These are phyloP conservation scores for Drosophila borborema DNA, from an alignment of 2,888 invertebrate species.

Conservation along the genomic window DNA sequence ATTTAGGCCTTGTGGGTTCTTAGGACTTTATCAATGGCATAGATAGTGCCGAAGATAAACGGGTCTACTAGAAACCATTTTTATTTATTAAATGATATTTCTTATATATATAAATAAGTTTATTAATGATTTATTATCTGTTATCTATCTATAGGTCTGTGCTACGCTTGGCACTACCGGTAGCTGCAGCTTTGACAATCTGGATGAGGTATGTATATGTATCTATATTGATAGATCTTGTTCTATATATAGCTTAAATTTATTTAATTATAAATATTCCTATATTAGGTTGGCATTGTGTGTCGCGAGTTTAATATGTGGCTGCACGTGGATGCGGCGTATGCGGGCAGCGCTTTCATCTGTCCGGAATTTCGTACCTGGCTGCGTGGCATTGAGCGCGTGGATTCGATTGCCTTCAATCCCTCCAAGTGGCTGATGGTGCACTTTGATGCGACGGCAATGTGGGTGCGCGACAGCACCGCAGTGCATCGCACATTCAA, in stretches of 20 bases:
- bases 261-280: background rate
- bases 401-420: constrained; percentile 98
- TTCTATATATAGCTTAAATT: background rate
- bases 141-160: constrained; percentile 89
- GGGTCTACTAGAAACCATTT: background rate
- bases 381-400: constrained; percentile 95
- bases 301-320: constrained; percentile 94
- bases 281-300: constrained; percentile 86
- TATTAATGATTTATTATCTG: background rate
- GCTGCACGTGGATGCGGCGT: constrained; percentile 99
- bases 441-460: constrained; percentile 99
- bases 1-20: background rate
- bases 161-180: constrained; percentile 98
- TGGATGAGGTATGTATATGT: constrained; percentile 86
- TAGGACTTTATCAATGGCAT: background rate
- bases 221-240: background rate
- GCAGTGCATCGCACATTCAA: constrained; percentile 98
- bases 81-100: background rate
- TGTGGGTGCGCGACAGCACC: constrained; percentile 98
- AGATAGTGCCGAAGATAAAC: background rate
- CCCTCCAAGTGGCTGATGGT: constrained; percentile 99
- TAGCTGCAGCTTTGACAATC: constrained; percentile 97
- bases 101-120: too few species aligned
- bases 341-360: constrained; percentile 97
- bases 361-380: constrained; percentile 97